Evolutionary conservation across 2,888 invertebrate genomes (phyloP).

Genomic region (Drosophila quinaria): DNA sequence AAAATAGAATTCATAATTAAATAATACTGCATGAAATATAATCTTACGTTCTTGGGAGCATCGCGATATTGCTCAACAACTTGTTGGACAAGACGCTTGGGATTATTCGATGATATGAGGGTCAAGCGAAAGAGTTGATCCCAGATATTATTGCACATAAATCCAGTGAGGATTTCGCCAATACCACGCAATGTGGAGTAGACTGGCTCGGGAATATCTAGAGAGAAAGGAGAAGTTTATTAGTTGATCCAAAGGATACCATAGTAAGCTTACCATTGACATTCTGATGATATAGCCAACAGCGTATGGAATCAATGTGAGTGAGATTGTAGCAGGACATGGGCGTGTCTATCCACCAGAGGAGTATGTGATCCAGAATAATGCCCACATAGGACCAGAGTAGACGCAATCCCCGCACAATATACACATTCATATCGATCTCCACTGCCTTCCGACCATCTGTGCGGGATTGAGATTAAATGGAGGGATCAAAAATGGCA

Average conservation of each 20-base stretch:
- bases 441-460: slow-evolving; percentile 58
- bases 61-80: slow-evolving; percentile 71
- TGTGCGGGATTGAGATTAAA: background rate
- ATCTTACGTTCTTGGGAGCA: slow-evolving; percentile 68
- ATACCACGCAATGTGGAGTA: slow-evolving; percentile 90
- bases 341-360: slow-evolving; percentile 94
- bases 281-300: slow-evolving; percentile 78
- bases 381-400: slow-evolving; percentile 94
- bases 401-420: slow-evolving; percentile 82
- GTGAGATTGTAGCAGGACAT: slow-evolving; percentile 87
- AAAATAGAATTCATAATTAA: background rate
- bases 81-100: slow-evolving; percentile 62
- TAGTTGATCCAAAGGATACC: background rate
- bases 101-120: slow-evolving; percentile 77
- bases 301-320: slow-evolving; percentile 82
- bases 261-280: slow-evolving; percentile 65
- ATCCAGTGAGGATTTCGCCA: slow-evolving; percentile 92
- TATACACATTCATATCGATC: slow-evolving; percentile 75
- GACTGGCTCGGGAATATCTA: slow-evolving; percentile 90
- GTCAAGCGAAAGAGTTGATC: slow-evolving; percentile 88
- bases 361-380: slow-evolving; percentile 91
- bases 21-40: too few species aligned
- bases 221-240: slow-evolving; percentile 19
- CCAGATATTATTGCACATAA: slow-evolving; percentile 93
- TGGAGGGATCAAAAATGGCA: too few species aligned